Percentiles rank a stretch among this genome's conserved stretches.
These are phyloP conservation scores for Smutsia gigantea DNA, from an alignment of 2,797 vertebrate species.

Conservation along the genomic window DNA sequence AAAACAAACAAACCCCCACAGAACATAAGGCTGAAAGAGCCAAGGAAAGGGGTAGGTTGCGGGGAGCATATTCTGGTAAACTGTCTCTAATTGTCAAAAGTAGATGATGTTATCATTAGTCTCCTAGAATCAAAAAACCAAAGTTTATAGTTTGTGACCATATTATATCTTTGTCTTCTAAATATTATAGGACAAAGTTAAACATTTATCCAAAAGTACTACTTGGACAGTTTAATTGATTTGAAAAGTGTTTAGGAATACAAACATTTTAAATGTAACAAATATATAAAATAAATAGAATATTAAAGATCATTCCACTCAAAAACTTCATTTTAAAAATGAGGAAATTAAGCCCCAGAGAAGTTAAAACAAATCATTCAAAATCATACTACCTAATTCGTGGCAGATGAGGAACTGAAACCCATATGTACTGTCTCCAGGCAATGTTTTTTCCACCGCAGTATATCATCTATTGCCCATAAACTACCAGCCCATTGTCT, in stretches of 20 bases:
- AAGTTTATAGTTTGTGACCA: neutral
- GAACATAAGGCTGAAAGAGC: neutral
- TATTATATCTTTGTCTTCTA: slow-evolving; percentile 14
- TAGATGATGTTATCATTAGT: neutral
- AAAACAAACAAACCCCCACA: neutral
- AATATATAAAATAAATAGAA: slow-evolving; percentile 29
- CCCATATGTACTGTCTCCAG: neutral
- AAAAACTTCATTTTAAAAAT: slow-evolving; percentile 50
- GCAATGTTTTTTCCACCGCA: neutral
- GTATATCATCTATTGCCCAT: neutral
- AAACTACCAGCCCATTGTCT: neutral
- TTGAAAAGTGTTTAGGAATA: slow-evolving; percentile 28
- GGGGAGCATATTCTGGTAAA: neutral
- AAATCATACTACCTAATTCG: neutral
- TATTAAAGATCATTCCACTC: slow-evolving; percentile 29
- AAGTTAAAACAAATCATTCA: slow-evolving; percentile 52
- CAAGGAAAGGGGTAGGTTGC: neutral
- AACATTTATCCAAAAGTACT: slow-evolving; percentile 32
- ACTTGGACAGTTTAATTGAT: slow-evolving; percentile 43
- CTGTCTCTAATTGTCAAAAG: neutral
- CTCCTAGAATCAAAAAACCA: slow-evolving; percentile 47
- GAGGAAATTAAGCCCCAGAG: slow-evolving; percentile 18
- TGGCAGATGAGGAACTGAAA: neutral
- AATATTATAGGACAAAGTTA: slow-evolving; percentile 33
- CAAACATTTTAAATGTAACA: slow-evolving; percentile 46